Evolutionary conservation across 2,888 invertebrate genomes (phyloP).

Genomic region (Dascillus cervinus): DNA sequence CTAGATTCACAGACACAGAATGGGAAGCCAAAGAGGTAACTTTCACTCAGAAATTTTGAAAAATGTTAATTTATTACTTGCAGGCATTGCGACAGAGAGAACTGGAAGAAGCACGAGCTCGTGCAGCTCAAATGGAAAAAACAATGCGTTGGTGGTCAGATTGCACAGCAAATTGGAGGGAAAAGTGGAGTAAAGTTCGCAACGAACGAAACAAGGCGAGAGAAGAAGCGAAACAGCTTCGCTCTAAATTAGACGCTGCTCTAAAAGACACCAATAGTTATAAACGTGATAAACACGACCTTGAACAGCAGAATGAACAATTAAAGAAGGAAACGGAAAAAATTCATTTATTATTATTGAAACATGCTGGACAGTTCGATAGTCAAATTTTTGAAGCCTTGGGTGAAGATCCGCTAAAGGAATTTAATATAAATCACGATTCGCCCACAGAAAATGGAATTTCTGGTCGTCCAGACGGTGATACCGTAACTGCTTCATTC

Average conservation of each 20-base stretch:
- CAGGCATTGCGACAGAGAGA: constrained; percentile 66
- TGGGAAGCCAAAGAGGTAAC: constrained; percentile 72
- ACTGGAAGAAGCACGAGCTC: constrained; percentile 86
- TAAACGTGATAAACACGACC: constrained; percentile 72
- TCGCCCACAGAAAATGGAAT: constrained; percentile 34
- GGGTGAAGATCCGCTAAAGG: constrained; percentile 43
- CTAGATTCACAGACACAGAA: constrained; percentile 61
- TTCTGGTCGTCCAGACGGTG: constrained; percentile 31
- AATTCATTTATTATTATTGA: constrained; percentile 57
- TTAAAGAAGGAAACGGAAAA: constrained; percentile 76
- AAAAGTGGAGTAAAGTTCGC: constrained; percentile 92
- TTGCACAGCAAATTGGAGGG: constrained; percentile 93
- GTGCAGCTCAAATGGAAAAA: constrained; percentile 98
- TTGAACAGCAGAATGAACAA: constrained; percentile 69
- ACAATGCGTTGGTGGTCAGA: constrained; percentile 99
- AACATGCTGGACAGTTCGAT: constrained; percentile 64
- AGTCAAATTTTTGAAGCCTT: constrained; percentile 45
- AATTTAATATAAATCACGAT: constrained; percentile 31
- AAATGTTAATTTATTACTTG: constrained; percentile 12
- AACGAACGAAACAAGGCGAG: constrained; percentile 89
- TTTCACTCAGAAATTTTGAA: background rate
- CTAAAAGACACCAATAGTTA: constrained; percentile 66
- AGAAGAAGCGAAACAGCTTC: constrained; percentile 78
- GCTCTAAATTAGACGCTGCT: constrained; percentile 70
- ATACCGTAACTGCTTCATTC: constrained; percentile 34